phyloP scores from a whole-genome alignment of 2,888 invertebrate species.

The Sesia bembeciformis region DNA sequence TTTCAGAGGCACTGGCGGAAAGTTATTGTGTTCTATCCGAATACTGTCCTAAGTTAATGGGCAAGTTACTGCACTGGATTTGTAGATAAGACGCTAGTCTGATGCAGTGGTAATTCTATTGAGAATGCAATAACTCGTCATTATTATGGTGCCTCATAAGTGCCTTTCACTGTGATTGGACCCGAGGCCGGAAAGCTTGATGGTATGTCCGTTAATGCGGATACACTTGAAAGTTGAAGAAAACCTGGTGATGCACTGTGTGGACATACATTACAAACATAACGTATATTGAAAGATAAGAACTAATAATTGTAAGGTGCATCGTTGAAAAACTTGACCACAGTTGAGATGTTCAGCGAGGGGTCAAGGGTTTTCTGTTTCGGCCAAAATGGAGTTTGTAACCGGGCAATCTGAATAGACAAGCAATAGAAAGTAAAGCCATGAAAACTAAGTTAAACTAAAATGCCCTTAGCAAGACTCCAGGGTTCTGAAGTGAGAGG shows the following conservation, averaged over 20 bases:
- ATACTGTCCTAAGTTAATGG: constrained; percentile 63
- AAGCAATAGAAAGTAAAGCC: constrained; percentile 13
- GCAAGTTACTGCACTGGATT: constrained; percentile 65
- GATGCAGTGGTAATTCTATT: constrained; percentile 48
- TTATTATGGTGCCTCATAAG: constrained; percentile 67
- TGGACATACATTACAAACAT: constrained; percentile 10
- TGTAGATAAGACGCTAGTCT: constrained; percentile 49
- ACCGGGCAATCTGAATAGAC: constrained; percentile 41
- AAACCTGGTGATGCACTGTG: constrained; percentile 72
- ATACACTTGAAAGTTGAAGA: constrained; percentile 69
- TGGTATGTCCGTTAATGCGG: constrained; percentile 68
- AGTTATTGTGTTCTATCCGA: constrained; percentile 76
- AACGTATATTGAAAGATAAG: constrained; percentile 20
- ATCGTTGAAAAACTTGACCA: constrained; percentile 74
- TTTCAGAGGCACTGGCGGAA: constrained; percentile 92
- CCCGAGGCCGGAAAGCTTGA: constrained; percentile 73
- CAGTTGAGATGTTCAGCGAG: constrained; percentile 54
- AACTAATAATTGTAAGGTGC: constrained; percentile 37
- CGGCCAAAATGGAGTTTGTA: constrained; percentile 68
- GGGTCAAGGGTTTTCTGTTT: constrained; percentile 74
- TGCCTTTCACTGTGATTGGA: constrained; percentile 72
- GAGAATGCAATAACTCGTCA: constrained; percentile 76
- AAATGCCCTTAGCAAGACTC: constrained; percentile 62
- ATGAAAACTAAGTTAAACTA: constrained; percentile 5
- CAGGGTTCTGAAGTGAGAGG: constrained; percentile 72